Base-by-base conservation (phyloP, 2,797 vertebrate genomes). In the Lophius americanus region DNA sequence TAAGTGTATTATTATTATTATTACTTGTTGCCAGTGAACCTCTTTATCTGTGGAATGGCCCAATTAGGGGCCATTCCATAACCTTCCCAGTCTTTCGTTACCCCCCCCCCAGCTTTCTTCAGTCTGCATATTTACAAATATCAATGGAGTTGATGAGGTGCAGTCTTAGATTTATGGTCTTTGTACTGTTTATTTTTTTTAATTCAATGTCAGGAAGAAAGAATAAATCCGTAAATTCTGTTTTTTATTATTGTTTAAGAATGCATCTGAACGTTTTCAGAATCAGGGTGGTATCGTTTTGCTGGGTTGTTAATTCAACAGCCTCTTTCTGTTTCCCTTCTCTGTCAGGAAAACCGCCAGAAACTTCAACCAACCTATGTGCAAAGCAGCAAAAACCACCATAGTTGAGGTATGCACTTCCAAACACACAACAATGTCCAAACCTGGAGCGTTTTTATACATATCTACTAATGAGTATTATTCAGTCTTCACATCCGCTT, bases 281-380 rank as follows among this genome's bases (percentile, higher is more conserved):
- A 39, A 7, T 38, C 52, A 9, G n/a, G 37, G 8, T 23, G 23
- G 6, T 54, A 54, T 23, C 23, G 23, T 23, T 54, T 38, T 43
- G 7, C 3, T 36, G 23, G 4, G 5, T 48, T 5, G 7, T 53
- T 48, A 42, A 3, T 37, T 60, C 71, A 60, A 13, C 63, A 33
- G 49, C 0, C 33, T 4, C 4, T 64, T 10, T 64, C 51, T 63
- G 3, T 61, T 56, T 12, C 3, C 69, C 4, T 43, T 60, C 5
- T 56, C 10, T 78, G 10, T 9, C 46, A 99, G 98, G 81, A 99
- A 98, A 93, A 99, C 96, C 0, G 97, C 98, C 43, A 94, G 96
- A 79, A 99, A 99, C 88, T 99, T 99, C 88, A 99, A 99, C 85
- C 94, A 97, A 67, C 96, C 98, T 0, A 99, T 99, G 98, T 99